Percentiles rank a stretch among this genome's conserved stretches.
These are phyloP conservation scores for Neolamprologus longior DNA, from an alignment of 2,113 vertebrate genomes.

Conservation along the genomic window DNA sequence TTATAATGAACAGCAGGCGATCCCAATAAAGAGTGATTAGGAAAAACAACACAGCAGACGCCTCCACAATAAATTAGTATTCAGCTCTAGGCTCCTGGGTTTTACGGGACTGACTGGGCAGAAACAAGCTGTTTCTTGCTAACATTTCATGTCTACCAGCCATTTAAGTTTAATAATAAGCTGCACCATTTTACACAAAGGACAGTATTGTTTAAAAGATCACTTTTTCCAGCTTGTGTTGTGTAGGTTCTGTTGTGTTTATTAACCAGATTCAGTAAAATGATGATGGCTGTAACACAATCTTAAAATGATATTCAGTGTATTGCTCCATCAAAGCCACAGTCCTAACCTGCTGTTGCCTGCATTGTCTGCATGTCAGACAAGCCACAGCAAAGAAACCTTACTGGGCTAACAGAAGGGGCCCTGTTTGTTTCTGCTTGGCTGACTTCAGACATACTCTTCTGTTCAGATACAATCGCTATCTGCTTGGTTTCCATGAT, in stretches of 20 bases:
- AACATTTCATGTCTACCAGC: background rate
- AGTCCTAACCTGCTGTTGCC: background rate
- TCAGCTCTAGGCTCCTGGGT: background rate
- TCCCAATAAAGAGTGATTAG: constrained; percentile 16
- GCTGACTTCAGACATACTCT: background rate
- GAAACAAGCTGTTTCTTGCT: background rate
- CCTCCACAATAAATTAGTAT: background rate
- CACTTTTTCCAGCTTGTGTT: background rate
- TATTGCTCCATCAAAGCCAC: background rate
- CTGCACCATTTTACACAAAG: background rate
- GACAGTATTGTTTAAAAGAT: background rate
- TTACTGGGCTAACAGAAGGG: background rate
- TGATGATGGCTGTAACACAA: background rate
- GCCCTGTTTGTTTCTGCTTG: constrained; percentile 28
- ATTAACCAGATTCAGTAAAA: background rate
- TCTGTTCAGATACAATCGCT: constrained; percentile 10
- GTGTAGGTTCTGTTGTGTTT: background rate
- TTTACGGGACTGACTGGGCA: constrained; percentile 32
- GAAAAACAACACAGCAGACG: constrained; percentile 16
- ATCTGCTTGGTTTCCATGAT: background rate
- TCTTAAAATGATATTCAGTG: background rate
- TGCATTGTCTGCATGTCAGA: constrained; percentile 35
- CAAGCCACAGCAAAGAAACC: constrained; percentile 31
- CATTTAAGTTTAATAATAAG: background rate
- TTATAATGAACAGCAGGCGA: constrained; percentile 17